A percentile compares a stretch with the other conserved stretches of the same genome.
phyloP scores from a whole-genome alignment of 2,797 vertebrate genomes.

The Channa striata region DNA sequence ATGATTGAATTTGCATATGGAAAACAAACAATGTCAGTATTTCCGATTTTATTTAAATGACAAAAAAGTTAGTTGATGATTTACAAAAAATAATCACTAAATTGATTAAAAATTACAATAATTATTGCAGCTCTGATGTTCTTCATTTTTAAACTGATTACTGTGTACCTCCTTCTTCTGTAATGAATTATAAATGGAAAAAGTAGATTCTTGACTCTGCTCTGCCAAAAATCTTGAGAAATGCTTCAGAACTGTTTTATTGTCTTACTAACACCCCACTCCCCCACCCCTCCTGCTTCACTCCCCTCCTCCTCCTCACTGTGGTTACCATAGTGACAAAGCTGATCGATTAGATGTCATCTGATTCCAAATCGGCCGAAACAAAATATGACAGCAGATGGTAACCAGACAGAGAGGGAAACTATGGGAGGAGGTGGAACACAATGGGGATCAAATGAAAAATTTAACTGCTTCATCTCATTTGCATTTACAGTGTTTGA shows the following conservation, averaged over 20 bases:
- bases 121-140: background rate
- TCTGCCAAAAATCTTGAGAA: conserved; percentile 4
- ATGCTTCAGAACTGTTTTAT: conserved; percentile 1
- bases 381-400: conserved; percentile 88
- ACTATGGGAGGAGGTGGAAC: background rate
- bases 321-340: conserved; percentile 88
- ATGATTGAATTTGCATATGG: too few relatives aligned
- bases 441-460: conserved; percentile 28
- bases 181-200: background rate
- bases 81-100: background rate
- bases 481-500: conserved; percentile 27
- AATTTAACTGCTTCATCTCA: conserved; percentile 14
- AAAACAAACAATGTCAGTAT: too few relatives aligned
- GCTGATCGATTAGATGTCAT: conserved; percentile 90
- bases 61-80: background rate
- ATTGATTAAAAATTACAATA: background rate
- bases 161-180: background rate
- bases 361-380: conserved; percentile 90
- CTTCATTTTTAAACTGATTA: background rate
- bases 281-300: conserved; percentile 11
- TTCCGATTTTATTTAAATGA: background rate
- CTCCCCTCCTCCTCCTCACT: conserved; percentile 72
- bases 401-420: conserved; percentile 78
- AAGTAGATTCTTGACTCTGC: background rate
- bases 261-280: background rate